phyloP scores from a whole-genome alignment of 2,797 vertebrate genomes.

The Fratercula arctica region DNA sequence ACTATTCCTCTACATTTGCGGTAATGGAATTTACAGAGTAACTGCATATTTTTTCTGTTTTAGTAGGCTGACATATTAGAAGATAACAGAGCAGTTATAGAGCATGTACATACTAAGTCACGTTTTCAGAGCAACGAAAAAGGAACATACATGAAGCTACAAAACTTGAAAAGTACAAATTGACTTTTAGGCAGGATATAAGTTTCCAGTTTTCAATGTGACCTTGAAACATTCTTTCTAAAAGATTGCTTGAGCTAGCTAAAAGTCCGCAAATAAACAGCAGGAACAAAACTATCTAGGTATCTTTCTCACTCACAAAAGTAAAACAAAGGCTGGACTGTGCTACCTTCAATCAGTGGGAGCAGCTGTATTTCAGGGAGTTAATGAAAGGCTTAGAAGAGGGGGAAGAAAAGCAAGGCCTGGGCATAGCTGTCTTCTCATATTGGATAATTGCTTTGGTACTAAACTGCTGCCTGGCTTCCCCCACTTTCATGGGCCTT shows the following conservation, averaged over 20 bases:
- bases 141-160: not conserved
- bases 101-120: not conserved
- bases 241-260: not conserved
- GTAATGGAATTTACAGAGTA: slow-evolving; percentile 10
- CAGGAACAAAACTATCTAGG: not conserved
- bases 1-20: slow-evolving; percentile 25
- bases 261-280: not conserved
- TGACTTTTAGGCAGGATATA: not conserved
- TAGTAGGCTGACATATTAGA: slow-evolving; percentile 31
- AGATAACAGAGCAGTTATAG: slow-evolving; percentile 17
- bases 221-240: not conserved
- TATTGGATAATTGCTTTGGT: not conserved
- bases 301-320: not conserved
- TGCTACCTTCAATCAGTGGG: not conserved
- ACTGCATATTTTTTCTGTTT: slow-evolving; percentile 24
- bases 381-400: not conserved
- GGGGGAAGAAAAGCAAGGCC: not conserved
- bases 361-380: not conserved
- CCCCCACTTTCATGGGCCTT: not conserved
- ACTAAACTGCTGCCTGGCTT: not conserved
- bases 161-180: not conserved
- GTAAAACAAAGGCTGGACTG: not conserved
- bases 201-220: not conserved
- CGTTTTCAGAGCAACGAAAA: slow-evolving; percentile 36
- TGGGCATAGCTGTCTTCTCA: not conserved